Conservation (phyloP, 92 coral and sea anemone species). For the Parazoanthus atlanticus region DNA sequence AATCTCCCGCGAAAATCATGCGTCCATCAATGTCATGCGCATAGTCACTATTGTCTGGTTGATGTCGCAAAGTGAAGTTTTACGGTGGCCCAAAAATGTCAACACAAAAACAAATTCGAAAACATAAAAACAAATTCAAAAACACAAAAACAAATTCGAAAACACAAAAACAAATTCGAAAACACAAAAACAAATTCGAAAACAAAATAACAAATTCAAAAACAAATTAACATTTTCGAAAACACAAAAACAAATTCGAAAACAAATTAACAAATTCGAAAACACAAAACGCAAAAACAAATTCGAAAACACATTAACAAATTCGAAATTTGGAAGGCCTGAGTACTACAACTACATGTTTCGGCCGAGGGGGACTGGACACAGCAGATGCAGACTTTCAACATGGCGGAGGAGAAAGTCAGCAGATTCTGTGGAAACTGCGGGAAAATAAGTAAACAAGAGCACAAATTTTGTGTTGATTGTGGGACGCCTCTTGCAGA, state of each 20-base stretch:
- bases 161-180: too few relatives aligned
- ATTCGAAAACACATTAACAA: not conserved
- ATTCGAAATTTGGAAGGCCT: conserved; percentile 4
- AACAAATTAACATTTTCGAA: conserved; percentile 14
- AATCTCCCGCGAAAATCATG: too few relatives aligned
- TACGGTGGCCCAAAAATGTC: too few relatives aligned
- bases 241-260: conserved; percentile 11
- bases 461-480: conserved; percentile 31
- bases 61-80: too few relatives aligned
- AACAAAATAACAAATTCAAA: too few relatives aligned
- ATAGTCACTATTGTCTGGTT: too few relatives aligned
- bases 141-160: too few relatives aligned
- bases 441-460: conserved; percentile 20
- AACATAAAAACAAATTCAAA: too few relatives aligned
- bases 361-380: conserved; percentile 28
- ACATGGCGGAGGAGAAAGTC: conserved; percentile 25
- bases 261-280: conserved; percentile 6
- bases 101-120: too few relatives aligned
- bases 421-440: not conserved
- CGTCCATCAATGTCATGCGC: too few relatives aligned
- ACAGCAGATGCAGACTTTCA: not conserved
- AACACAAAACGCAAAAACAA: conserved; percentile 3
- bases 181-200: too few relatives aligned
- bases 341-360: conserved; percentile 33
- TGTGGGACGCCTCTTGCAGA: conserved; percentile 37